These are phyloP conservation scores for Lasaia peninsularis DNA, from an alignment of 1,140 invertebrate species.

Conservation along the genomic window DNA sequence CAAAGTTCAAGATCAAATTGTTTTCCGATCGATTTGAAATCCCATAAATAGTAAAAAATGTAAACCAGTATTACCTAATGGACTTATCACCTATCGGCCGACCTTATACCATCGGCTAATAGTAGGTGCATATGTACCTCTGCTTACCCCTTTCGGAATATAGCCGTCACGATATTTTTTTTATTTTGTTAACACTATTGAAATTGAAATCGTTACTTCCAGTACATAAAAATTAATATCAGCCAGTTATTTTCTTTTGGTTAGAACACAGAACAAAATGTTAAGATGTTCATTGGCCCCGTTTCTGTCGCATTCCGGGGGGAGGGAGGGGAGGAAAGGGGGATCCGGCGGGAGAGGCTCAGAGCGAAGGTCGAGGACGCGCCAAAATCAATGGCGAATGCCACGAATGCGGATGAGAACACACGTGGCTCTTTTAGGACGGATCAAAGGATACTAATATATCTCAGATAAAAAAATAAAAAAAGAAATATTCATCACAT, in stretches of 20 bases:
- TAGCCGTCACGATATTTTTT: too few relatives aligned
- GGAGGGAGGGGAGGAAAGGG: constrained; percentile 4
- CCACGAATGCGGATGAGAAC: constrained; percentile 14
- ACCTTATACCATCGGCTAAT: too few relatives aligned
- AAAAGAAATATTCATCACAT: neutral
- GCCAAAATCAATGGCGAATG: constrained; percentile 28
- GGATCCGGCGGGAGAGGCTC: constrained; percentile 6
- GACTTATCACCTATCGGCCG: too few relatives aligned
- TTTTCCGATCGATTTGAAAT: too few relatives aligned
- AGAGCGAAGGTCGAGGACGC: constrained; percentile 26
- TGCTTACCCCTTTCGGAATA: too few relatives aligned
- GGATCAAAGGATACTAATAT: neutral
- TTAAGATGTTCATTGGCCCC: constrained; percentile 12
- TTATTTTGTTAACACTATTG: too few relatives aligned
- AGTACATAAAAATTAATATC: neutral
- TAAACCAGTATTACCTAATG: too few relatives aligned
- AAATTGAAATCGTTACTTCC: too few relatives aligned
- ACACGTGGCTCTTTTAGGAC: neutral
- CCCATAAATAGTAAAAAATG: too few relatives aligned
- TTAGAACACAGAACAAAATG: constrained; percentile 3
- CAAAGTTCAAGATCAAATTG: too few relatives aligned
- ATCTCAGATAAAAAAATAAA: neutral
- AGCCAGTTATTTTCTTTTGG: neutral
- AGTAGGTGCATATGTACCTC: too few relatives aligned
- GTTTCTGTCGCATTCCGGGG: constrained; percentile 19